Base-by-base conservation (phyloP, 2,797 vertebrate species). In the Cyprinodon diabolis region DNA sequence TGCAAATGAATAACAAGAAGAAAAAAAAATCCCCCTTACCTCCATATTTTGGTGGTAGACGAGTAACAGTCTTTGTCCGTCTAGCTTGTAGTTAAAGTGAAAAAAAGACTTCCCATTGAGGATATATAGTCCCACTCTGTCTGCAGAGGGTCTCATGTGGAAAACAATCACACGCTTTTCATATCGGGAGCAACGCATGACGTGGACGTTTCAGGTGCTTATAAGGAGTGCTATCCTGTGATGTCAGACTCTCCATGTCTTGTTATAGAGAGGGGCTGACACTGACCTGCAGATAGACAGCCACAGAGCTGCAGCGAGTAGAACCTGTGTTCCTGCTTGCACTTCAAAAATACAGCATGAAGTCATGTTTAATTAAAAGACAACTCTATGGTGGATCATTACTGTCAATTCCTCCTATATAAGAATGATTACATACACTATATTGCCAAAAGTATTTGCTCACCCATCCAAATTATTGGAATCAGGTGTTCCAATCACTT, bases 111-210 rank as follows among this genome's bases (percentile, higher is more conserved):
- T 47, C 67, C 56, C 40, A 77, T 72, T 68, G 51, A 45, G 55
- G 51, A 70, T 77, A 84, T 86, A 92, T 92, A 90, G 68, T 70
- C 56, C 48, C 67, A 47, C 70, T 68, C 68, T 77, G 72, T 86
- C 84, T 70, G 86, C 82, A 87, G 72, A 72, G 82, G 58, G 81
- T 74, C 71, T 81, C 83, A 82, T 85, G 82, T 70, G 90, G 87
- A 91, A 93, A 92, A 90, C 81, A 77, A 92, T 94, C 93, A 91
- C 92, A 93, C 67, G 89, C 69, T 82, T 90, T 90, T 92, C 84
- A 82, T 82, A 92, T 75, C 75, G 82, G 86, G 84, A 82, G 87
- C 76, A 62, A 67, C 76, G 70, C n/a, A 67, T 93, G 92, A 93
- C 89, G 81, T 17, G 21, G 76, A 71, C 13, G 69, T 78, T 43